phyloP scores from a whole-genome alignment of 2,797 vertebrate genomes.

The Eidolon dupreanum region DNA sequence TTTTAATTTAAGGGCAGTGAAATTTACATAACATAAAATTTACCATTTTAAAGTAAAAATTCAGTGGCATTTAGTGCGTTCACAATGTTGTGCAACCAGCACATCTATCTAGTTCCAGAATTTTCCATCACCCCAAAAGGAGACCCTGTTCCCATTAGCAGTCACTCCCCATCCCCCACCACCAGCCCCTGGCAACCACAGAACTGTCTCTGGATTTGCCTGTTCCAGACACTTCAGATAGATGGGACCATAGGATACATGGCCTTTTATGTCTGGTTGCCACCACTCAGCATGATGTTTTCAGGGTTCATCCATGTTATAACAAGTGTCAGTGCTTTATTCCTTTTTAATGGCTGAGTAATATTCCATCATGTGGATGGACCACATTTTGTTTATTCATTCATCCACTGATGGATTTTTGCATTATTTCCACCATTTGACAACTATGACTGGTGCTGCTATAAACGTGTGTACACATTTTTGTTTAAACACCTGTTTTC shows the following conservation, averaged over 20 bases:
- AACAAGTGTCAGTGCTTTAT: rapidly evolving
- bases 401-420: background rate
- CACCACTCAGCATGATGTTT: background rate
- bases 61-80: background rate
- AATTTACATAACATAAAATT: background rate
- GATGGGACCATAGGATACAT: background rate
- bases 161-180: background rate
- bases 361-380: rapidly evolving
- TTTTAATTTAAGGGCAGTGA: background rate
- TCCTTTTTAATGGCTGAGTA: background rate
- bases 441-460: background rate
- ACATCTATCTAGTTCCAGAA: background rate
- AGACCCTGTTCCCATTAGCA: background rate
- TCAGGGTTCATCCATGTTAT: rapidly evolving
- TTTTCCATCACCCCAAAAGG: background rate
- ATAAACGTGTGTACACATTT: rapidly evolving
- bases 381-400: rapidly evolving
- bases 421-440: too few species aligned
- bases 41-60: background rate
- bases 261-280: background rate
- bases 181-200: background rate
- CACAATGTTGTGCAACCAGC: background rate
- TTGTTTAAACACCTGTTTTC: background rate
- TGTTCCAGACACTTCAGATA: rapidly evolving
- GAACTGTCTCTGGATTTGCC: background rate